phyloP scores from a whole-genome alignment of 2,888 invertebrate genomes.

The Leuctra nigra region DNA sequence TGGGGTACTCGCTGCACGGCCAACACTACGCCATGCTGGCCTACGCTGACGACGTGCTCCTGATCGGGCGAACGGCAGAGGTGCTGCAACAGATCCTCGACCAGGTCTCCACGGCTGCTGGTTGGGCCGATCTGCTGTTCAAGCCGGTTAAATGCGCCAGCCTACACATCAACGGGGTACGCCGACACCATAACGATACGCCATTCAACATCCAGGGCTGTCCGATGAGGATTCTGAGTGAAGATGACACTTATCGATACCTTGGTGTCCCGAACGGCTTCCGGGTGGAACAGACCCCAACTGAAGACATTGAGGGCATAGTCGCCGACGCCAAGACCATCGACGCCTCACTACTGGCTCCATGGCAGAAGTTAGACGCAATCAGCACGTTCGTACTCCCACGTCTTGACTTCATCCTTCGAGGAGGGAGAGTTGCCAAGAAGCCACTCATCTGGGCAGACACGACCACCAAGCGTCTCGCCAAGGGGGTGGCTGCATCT shows the following conservation, averaged over 20 bases:
- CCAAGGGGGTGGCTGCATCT: conserved; percentile 34
- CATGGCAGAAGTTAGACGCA: conserved; percentile 32
- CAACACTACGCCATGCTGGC: conserved; percentile 20
- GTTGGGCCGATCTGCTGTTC: conserved; percentile 32
- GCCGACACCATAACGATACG: not conserved
- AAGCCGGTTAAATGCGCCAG: conserved; percentile 34
- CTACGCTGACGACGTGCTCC: conserved; percentile 32
- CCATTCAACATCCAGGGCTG: conserved; percentile 9
- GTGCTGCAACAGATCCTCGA: conserved; percentile 25
- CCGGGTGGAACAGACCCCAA: conserved; percentile 29
- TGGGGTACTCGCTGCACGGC: conserved; percentile 19
- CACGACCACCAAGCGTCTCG: conserved; percentile 27
- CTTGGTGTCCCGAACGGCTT: conserved; percentile 36
- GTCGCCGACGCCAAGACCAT: conserved; percentile 4
- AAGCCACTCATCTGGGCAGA: conserved; percentile 4
- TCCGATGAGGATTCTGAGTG: not conserved
- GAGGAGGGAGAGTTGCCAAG: conserved; percentile 28
- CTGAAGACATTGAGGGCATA: conserved; percentile 20
- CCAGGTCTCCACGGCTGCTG: conserved; percentile 8
- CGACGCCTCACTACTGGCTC: conserved; percentile 26
- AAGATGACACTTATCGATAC: conserved; percentile 32
- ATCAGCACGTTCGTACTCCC: conserved; percentile 31
- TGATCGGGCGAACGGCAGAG: conserved; percentile 21
- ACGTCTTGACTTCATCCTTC: conserved; percentile 33
- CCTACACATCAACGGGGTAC: conserved; percentile 28